Conservation (phyloP, 2,113 vertebrate species). For the Ictalurus furcatus region DNA sequence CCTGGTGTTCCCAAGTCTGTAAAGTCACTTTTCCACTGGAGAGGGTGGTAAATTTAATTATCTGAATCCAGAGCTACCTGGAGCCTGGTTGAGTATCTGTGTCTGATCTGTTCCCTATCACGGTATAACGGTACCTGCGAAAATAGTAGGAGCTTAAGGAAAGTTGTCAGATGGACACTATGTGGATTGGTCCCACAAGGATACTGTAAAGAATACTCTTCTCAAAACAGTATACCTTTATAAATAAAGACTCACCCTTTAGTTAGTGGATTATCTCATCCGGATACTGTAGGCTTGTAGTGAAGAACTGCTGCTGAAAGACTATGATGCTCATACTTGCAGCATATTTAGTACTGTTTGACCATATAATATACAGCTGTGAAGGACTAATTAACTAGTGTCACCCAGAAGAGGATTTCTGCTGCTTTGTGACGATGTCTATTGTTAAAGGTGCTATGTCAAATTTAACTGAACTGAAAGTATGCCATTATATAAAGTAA, state of each 20-base stretch:
- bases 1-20: not conserved
- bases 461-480: not conserved
- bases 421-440: not conserved
- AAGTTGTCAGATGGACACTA: not conserved
- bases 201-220: not conserved
- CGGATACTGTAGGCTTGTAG: not conserved
- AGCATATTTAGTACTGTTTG: not conserved
- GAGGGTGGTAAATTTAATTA: not conserved
- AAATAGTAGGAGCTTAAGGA: not conserved
- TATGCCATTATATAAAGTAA: not conserved
- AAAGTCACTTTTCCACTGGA: conserved; percentile 12
- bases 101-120: not conserved
- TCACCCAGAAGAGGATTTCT: not conserved
- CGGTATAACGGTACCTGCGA: not conserved
- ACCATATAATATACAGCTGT: not conserved
- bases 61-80: not conserved
- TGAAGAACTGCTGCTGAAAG: not conserved
- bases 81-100: not conserved
- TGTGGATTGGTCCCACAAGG: not conserved
- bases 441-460: not conserved
- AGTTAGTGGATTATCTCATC: not conserved
- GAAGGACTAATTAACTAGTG: not conserved
- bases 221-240: not conserved
- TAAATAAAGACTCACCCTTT: not conserved
- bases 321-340: not conserved